phyloP scores from a whole-genome alignment of 2,888 invertebrate genomes.

The Thecophora atra region DNA sequence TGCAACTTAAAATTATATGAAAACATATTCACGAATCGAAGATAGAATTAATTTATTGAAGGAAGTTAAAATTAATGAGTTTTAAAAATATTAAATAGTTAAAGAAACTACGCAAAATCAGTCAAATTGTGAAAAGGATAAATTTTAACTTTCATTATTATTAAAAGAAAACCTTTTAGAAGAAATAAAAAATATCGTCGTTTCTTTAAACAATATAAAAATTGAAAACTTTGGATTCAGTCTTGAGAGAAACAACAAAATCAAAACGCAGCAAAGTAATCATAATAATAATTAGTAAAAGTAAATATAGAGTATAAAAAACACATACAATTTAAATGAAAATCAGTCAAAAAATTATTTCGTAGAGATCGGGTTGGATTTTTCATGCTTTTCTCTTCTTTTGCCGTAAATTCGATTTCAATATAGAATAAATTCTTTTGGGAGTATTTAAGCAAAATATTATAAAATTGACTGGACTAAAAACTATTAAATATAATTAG shows the following conservation, averaged over 20 bases:
- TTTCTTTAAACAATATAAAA: conserved; percentile 43
- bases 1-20: too few species aligned
- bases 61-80: too few species aligned
- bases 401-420: too few species aligned
- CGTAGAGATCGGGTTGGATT: conserved; percentile 30
- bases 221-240: conserved; percentile 22
- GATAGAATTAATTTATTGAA: too few species aligned
- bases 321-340: conserved; percentile 26
- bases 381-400: too few species aligned
- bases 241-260: conserved; percentile 19
- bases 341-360: conserved; percentile 31
- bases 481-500: too few species aligned
- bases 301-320: background rate
- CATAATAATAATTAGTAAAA: background rate
- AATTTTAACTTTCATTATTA: background rate
- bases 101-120: conserved; percentile 24
- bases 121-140: conserved; percentile 25
- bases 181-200: conserved; percentile 3
- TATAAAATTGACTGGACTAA: too few species aligned
- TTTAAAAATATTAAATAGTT: background rate
- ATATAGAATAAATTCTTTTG: too few species aligned
- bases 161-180: conserved; percentile 30
- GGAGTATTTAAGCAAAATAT: too few species aligned
- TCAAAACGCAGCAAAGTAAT: background rate
- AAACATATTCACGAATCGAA: too few species aligned